A percentile compares a stretch with the other conserved stretches of the same genome.
Evolutionary conservation across 2,113 vertebrate genomes (phyloP).

Genomic region (Aviceda subcristata): DNA sequence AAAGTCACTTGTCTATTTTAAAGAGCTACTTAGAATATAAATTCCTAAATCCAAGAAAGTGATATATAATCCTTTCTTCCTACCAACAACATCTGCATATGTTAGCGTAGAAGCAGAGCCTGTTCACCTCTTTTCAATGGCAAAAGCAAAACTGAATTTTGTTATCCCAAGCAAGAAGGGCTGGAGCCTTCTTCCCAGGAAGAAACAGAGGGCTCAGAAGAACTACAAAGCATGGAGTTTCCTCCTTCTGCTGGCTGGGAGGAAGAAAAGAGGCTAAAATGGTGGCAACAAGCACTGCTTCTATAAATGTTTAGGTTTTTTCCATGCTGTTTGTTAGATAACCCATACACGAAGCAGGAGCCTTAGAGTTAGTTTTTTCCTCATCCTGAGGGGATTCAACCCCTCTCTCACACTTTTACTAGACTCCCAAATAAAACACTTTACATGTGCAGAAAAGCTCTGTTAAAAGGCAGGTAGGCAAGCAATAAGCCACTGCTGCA

Average conservation of each 20-base stretch:
- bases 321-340: background rate
- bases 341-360: fast-evolving
- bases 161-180: background rate
- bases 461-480: background rate
- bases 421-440: background rate
- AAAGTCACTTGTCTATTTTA: background rate
- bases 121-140: background rate
- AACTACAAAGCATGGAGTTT: background rate
- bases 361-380: background rate
- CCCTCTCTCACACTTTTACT: background rate
- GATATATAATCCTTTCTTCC: background rate
- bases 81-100: background rate
- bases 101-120: background rate
- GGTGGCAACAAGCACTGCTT: background rate
- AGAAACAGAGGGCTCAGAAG: background rate
- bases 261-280: background rate
- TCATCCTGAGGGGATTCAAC: background rate
- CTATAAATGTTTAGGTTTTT: background rate
- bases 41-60: background rate
- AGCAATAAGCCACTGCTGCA: background rate
- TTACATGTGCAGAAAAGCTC: background rate
- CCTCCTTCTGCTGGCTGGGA: background rate
- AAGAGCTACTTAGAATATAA: background rate
- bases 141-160: background rate
- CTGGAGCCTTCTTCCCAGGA: background rate